Conservation (phyloP, 23 tunicate genomes). For the Phallusia fumigata region DNA sequence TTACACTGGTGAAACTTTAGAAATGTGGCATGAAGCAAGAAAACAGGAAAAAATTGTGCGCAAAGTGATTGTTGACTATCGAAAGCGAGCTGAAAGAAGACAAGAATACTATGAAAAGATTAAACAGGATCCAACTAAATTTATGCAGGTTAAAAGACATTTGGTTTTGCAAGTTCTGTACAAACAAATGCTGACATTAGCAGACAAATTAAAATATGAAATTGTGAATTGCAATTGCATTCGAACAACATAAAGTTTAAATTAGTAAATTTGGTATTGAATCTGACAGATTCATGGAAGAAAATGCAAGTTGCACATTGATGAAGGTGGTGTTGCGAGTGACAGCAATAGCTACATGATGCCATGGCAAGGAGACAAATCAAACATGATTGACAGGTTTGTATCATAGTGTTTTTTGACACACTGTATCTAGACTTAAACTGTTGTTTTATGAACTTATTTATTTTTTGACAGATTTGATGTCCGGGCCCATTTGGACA, state of each 20-base stretch:
- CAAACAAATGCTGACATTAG: too few relatives aligned
- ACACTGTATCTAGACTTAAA: not conserved
- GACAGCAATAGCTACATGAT: constrained; percentile 72
- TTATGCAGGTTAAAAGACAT: constrained; percentile 60
- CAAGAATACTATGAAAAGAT: constrained; percentile 85
- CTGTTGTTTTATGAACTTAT: not conserved
- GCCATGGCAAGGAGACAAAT: constrained; percentile 94
- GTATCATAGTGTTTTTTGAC: not conserved
- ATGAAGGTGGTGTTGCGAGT: constrained; percentile 53
- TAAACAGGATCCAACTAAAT: constrained; percentile 94
- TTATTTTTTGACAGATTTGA: constrained; percentile 62
- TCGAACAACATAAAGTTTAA: too few relatives aligned
- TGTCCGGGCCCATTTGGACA: constrained; percentile 86
- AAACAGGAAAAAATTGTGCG: constrained; percentile 79
- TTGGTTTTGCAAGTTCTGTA: too few relatives aligned
- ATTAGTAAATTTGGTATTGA: not conserved
- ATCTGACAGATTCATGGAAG: constrained; percentile 79
- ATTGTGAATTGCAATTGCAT: too few relatives aligned
- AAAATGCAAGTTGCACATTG: constrained; percentile 57
- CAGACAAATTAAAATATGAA: too few relatives aligned
- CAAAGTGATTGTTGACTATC: constrained; percentile 76
- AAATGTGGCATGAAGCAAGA: constrained; percentile 98
- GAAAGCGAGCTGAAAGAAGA: constrained; percentile 85
- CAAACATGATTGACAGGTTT: constrained; percentile 91
- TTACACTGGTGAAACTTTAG: too few relatives aligned